Conservation (phyloP, 2,113 vertebrate genomes). For the Pomatorhinus ruficollis region DNA sequence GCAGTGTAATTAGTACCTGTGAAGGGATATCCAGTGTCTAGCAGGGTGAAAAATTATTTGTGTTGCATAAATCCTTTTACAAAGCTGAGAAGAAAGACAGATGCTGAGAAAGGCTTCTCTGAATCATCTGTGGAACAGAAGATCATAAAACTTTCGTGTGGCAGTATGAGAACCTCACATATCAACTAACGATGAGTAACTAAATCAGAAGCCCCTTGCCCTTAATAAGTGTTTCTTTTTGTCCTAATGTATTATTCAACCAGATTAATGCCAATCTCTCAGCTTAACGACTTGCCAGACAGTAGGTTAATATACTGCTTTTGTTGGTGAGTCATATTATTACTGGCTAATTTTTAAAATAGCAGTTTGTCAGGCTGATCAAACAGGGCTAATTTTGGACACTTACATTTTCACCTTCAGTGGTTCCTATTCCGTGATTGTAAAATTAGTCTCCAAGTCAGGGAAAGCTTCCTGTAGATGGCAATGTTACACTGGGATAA, state of each 20-base stretch:
- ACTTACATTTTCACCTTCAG: slow-evolving; percentile 45
- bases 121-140: not conserved
- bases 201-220: not conserved
- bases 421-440: slow-evolving; percentile 14
- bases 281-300: not conserved
- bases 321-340: slow-evolving; percentile 29
- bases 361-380: slow-evolving; percentile 44
- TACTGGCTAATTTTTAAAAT: slow-evolving; percentile 54
- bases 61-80: not conserved
- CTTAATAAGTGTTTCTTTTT: not conserved
- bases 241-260: not conserved
- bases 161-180: not conserved
- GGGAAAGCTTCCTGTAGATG: slow-evolving; percentile 72
- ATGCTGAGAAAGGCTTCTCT: not conserved
- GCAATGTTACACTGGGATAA: slow-evolving; percentile 72
- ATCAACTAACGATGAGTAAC: not conserved
- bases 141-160: not conserved
- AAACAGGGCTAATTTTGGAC: slow-evolving; percentile 55
- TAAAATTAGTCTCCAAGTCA: not conserved
- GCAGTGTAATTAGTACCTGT: not conserved
- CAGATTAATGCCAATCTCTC: slow-evolving; percentile 9
- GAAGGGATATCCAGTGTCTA: not conserved
- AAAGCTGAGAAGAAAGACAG: not conserved
- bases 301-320: slow-evolving; percentile 24
- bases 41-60: not conserved